Evolutionary conservation across 1,140 invertebrate genomes (phyloP), one percentile per base, ranked within the genome.

Genomic region (Magallana gigas): DNA sequence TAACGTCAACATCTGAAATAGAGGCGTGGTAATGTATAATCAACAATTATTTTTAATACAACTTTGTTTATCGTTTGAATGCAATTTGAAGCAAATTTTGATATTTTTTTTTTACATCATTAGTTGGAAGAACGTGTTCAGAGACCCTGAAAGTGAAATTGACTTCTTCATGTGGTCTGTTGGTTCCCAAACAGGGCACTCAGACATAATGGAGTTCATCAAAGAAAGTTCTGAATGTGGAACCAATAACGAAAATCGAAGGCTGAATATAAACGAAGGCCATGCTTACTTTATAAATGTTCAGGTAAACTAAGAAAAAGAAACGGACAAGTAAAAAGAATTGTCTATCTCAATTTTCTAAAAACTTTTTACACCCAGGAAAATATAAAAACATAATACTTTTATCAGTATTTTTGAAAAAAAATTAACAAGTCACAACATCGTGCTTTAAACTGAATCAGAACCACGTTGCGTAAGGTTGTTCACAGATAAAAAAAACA

Each of bases 41-140:
- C 36, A 48, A 48, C 36, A 48, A 48, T 48, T 0, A 48, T 48
- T 48, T 48, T 48, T 48, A 48, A 48, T 4, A 48, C 36, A 48
- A 48, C 36, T 48, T 48, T 48, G 36, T 48, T 48, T 4, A 48
- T 48, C 36, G 36, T 48, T 48, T 48, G 11, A 12, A 62, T 62
- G 12, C 11, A 12, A 16, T 62, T n/a, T 62, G 9, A 16, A n/a
- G 14, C n/a, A 62, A 12, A 62, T 62, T 62, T 16, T 62, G 14
- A 62, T 23, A 62, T 16, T 71, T 71, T 29, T 29, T 23, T 36
- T 81, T 16, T 23, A 23, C 23, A 16, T 84, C 86, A 84, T n/a
- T 85, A 91, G 91, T 56, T 91, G 91, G 91, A 88, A 58, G 48
- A 87, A 83, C 57, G 84, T 91, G 12, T 91, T 91, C 81, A 60